Percentiles rank a stretch among this genome's conserved stretches.
These are phyloP conservation scores for Spialia ferax DNA, from an alignment of 2,888 invertebrate genomes.

Conservation along the genomic window DNA sequence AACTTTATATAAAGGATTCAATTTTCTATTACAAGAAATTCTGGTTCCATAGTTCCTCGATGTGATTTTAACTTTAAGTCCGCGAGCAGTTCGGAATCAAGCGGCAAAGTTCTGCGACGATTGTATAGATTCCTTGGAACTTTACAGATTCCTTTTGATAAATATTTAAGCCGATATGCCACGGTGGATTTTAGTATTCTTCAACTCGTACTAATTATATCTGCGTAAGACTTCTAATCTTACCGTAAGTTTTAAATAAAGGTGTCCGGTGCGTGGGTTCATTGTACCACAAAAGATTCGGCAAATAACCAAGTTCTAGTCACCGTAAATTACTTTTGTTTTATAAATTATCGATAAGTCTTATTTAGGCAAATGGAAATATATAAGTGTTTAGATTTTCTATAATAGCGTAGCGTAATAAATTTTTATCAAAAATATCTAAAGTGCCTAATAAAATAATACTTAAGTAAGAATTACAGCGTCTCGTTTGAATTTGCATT, in stretches of 20 bases:
- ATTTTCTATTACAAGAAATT: constrained; percentile 39
- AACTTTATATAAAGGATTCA: constrained; percentile 38
- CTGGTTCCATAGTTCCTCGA: constrained; percentile 22
- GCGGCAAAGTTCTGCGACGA: constrained; percentile 30
- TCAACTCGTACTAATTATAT: background rate
- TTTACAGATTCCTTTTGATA: constrained; percentile 39
- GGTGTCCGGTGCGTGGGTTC: no score
- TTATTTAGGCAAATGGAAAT: no score
- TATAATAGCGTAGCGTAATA: no score
- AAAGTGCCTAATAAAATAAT: no score
- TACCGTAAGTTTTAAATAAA: background rate
- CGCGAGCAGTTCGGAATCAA: constrained; percentile 20
- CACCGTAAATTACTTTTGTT: no score
- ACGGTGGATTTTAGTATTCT: constrained; percentile 16
- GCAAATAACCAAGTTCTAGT: no score
- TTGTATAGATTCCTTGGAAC: constrained; percentile 38
- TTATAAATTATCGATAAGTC: no score
- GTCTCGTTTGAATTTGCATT: no score
- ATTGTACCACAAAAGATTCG: no score
- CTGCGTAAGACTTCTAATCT: background rate
- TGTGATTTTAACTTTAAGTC: constrained; percentile 40
- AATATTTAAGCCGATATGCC: constrained; percentile 36
- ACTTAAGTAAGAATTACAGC: no score
- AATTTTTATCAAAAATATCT: no score
- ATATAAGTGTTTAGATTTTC: no score